Percentiles rank a stretch among this genome's conserved stretches.
Evolutionary conservation across 2,888 invertebrate genomes (phyloP).

Genomic region (Leptinotarsa tumamoca): DNA sequence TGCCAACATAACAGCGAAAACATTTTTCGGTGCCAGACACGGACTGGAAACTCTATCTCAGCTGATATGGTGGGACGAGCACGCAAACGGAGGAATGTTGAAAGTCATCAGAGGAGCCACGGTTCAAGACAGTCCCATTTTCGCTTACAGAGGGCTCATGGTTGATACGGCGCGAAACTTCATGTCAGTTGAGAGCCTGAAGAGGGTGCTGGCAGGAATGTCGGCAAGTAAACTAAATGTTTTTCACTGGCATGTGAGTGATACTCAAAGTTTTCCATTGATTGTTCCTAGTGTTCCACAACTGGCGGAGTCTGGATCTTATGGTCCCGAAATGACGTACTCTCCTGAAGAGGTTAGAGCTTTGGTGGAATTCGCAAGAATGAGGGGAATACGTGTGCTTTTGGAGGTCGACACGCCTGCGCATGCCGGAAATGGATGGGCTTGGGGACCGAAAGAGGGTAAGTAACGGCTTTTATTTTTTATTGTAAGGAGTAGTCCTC

Average conservation of each 20-base stretch:
- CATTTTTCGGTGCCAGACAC: slow-evolving; percentile 83
- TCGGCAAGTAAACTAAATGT: slow-evolving; percentile 90
- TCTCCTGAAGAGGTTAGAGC: slow-evolving; percentile 77
- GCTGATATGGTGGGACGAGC: slow-evolving; percentile 82
- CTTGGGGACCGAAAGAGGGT: slow-evolving; percentile 82
- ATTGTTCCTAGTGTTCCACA: slow-evolving; percentile 81
- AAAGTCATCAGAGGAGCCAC: slow-evolving; percentile 75
- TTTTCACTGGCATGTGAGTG: slow-evolving; percentile 93
- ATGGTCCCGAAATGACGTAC: slow-evolving; percentile 79
- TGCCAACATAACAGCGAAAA: slow-evolving; percentile 74
- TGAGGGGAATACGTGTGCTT: slow-evolving; percentile 87
- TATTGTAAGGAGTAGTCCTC: not conserved
- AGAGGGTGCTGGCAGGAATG: slow-evolving; percentile 88
- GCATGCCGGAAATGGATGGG: slow-evolving; percentile 89
- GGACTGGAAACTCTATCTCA: slow-evolving; percentile 84
- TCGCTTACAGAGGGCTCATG: slow-evolving; percentile 86
- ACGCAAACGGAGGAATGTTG: slow-evolving; percentile 70
- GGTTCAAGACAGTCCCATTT: slow-evolving; percentile 83
- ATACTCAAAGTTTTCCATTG: slow-evolving; percentile 94
- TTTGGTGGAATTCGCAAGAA: slow-evolving; percentile 80
- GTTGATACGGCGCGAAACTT: slow-evolving; percentile 93
- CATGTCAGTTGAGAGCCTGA: slow-evolving; percentile 79
- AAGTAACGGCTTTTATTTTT: not conserved
- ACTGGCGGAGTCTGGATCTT: slow-evolving; percentile 86
- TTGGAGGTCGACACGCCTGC: slow-evolving; percentile 93